Base-by-base conservation (phyloP, 2,113 vertebrate genomes). In the Sylvilagus bachmani region DNA sequence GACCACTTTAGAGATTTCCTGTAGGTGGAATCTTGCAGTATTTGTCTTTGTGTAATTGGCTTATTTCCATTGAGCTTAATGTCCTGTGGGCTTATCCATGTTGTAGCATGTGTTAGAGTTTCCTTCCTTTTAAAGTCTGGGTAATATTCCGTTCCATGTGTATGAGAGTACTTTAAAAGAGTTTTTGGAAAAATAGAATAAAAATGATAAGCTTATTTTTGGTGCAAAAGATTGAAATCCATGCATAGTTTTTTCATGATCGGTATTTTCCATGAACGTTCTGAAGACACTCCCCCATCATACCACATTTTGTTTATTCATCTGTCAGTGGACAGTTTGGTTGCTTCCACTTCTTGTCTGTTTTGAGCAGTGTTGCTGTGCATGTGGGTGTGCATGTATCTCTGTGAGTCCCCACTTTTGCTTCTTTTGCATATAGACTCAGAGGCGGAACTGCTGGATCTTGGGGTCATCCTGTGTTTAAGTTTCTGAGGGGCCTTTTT, bases 101-200 rank as follows among this genome's bases (percentile, higher is more conserved):
- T 6, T 67, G 44, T 22, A 14, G 31, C 13, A 3, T 58, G 5
- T 6, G 22, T 21, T 22, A 44, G 22, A 2, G 12, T 36, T 83
- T 64, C 5, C 74, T 55, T 61, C 11, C 11, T 67, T 74, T 64
- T 25, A 10, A 33, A 89, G 69, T 21, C 21, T 44, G 27, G 44
- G 5, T 9, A 8, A 55, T 55, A 5, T 14, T 58, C 31, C 31
- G 6, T 6, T 7, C 2, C 69, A 2, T 7, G 12, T 8, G 2
- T 44, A 0, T 3, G 7, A 44, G 44, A 44, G 44, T 44, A 44
- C 44, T 44, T 44, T 44, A 44, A 44, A 44, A 44, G 44, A 44
- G 44, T 44, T 44, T 58, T 58, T 58, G 55, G 12, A 58, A 58
- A 58, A 16, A 58, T 58, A 17, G 55, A 58, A 58, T 58, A 16